A percentile compares a stretch with the other conserved stretches of the same genome.
These are phyloP conservation scores for Neopipo cinnamomea DNA, from an alignment of 2,113 vertebrate species.

Conservation along the genomic window DNA sequence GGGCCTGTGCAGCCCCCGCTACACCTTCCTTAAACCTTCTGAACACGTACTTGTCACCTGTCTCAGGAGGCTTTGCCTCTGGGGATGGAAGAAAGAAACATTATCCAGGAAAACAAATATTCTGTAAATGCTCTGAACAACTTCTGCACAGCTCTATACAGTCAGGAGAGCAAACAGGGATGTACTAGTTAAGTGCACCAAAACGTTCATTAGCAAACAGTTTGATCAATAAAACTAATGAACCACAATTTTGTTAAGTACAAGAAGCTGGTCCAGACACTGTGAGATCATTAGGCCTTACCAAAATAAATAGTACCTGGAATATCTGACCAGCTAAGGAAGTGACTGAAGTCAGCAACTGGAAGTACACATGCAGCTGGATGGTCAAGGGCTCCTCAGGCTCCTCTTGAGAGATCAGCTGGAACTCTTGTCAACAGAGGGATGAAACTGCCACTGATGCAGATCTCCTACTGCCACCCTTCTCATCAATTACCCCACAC, in stretches of 20 bases:
- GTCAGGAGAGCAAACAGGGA: background rate
- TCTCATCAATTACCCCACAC: background rate
- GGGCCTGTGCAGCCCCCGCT: background rate
- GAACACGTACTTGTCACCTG: background rate
- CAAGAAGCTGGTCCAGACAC: background rate
- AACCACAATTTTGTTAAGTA: background rate
- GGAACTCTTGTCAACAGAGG: background rate
- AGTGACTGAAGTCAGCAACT: background rate
- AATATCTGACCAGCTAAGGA: background rate
- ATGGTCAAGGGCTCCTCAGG: background rate
- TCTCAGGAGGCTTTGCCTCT: background rate
- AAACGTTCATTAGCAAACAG: background rate
- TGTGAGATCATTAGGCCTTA: background rate
- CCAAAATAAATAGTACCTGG: background rate
- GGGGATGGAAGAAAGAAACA: background rate
- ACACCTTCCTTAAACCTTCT: background rate
- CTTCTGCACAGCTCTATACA: background rate
- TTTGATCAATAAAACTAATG: background rate
- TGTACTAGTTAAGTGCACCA: background rate
- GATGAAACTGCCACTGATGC: background rate
- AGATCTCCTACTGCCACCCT: background rate
- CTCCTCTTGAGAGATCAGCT: too few species aligned
- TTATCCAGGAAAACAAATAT: background rate
- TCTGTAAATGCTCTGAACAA: background rate
- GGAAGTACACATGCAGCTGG: rapidly evolving